These are phyloP conservation scores for Conomelus anceps DNA, from an alignment of 2,888 invertebrate species.

Conservation along the genomic window DNA sequence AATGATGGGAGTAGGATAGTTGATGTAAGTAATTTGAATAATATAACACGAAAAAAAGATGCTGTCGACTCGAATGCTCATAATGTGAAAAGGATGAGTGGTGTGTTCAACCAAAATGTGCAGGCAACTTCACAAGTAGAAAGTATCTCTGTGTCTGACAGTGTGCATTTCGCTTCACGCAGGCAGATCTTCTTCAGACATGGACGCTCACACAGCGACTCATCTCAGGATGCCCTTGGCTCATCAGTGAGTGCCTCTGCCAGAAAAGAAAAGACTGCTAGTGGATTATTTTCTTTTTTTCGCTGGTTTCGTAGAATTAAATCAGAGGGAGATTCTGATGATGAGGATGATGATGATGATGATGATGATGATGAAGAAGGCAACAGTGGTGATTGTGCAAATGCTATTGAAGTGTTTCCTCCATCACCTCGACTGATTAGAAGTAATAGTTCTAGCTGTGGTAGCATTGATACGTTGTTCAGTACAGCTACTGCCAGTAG, in stretches of 20 bases:
- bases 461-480: slow-evolving; percentile 59
- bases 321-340: slow-evolving; percentile 34
- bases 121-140: background rate
- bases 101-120: background rate
- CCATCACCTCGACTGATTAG: slow-evolving; percentile 32
- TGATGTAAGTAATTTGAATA: background rate
- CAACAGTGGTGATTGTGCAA: slow-evolving; percentile 34
- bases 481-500: slow-evolving; percentile 67
- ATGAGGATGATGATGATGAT: slow-evolving; percentile 37
- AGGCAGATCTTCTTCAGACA: slow-evolving; percentile 22
- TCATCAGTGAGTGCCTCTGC: slow-evolving; percentile 18
- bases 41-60: background rate
- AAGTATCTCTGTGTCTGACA: background rate
- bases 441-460: slow-evolving; percentile 47
- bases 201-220: slow-evolving; percentile 23
- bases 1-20: background rate
- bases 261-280: slow-evolving; percentile 33
- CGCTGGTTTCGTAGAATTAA: slow-evolving; percentile 62
- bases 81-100: background rate
- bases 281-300: slow-evolving; percentile 56
- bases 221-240: slow-evolving; percentile 14
- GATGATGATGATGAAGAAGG: slow-evolving; percentile 37
- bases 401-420: slow-evolving; percentile 27
- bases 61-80: background rate
- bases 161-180: slow-evolving; percentile 15